These are phyloP conservation scores for Microtus pennsylvanicus DNA, from an alignment of 2,113 vertebrate species.

Conservation along the genomic window DNA sequence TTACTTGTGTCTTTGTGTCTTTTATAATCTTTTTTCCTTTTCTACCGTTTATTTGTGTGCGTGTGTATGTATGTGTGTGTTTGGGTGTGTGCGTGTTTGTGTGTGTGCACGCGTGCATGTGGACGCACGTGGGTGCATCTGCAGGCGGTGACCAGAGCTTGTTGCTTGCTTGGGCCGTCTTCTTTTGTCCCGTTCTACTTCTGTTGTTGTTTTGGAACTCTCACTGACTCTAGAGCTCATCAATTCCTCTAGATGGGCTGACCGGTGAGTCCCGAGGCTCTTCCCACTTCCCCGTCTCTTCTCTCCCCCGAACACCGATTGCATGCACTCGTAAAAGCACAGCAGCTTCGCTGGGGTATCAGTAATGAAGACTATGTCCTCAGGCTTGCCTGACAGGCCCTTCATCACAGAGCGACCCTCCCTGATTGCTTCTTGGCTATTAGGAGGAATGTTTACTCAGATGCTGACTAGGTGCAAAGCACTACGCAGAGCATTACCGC, in stretches of 20 bases:
- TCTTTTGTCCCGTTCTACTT: neutral
- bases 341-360: neutral
- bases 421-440: neutral
- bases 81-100: too few relatives aligned
- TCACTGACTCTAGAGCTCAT: neutral
- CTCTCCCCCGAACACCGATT: neutral
- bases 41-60: neutral
- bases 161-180: too few relatives aligned
- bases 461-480: neutral
- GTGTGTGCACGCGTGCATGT: accelerated
- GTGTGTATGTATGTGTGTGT: neutral
- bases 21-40: neutral
- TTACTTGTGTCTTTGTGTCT: neutral
- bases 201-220: neutral
- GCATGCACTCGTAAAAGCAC: neutral
- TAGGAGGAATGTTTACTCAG: slow-evolving; percentile 14
- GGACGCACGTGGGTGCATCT: neutral
- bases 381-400: too few relatives aligned
- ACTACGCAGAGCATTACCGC: neutral
- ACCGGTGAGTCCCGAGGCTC: neutral
- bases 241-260: too few relatives aligned
- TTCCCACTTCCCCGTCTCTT: neutral
- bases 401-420: accelerated
- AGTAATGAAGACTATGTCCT: neutral
- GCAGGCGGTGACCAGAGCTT: neutral